Evolutionary conservation across 2,797 vertebrate genomes (phyloP), one percentile per base, ranked within the genome.

Genomic region (Euthynnus affinis): DNA sequence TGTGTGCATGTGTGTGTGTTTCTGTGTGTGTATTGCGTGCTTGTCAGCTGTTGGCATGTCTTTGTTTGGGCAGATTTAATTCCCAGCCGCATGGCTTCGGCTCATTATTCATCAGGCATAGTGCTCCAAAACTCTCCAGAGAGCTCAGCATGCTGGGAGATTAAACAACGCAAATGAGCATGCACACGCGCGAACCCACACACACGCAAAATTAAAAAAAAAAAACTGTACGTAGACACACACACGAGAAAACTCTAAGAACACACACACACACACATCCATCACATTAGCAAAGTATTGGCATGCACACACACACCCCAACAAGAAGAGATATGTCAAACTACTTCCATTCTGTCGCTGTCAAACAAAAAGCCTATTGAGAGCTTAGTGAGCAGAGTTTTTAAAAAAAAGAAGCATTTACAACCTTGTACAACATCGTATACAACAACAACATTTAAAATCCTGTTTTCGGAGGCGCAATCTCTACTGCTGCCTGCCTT

Each of bases 51-150:
- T 78, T 91, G 84, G 74, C 83, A 80, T 85, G 88, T 93, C 90
- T 91, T 91, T 93, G 88, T 92, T 89, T 90, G 81, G 68, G 87
- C 86, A 91, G 87, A 91, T 92, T 91, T 89, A 91, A 93, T 91
- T 90, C 86, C 84, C 84, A 81, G 79, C 84, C 73, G 83, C 89
- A 86, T 73, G 81, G 88, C 84, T 91, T 80, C 68, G 64, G 88
- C 90, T 94, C 93, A 92, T 92, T 91, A 93, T 92, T 94, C 91
- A 93, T 88, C 90, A 91, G 78, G 76, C 91, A 78, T 85, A 88
- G 87, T 76, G 80, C 84, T 89, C 81, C 84, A 82, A 87, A 87
- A 76, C 84, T 80, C 90, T 89, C 88, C 85, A 78, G 91, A 87
- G 90, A 88, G 86, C 88, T 81, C 70, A 63, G 79, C 85, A 86